Evolutionary conservation across 2,113 vertebrate species (phyloP).

Genomic region (Alouatta palliata): DNA sequence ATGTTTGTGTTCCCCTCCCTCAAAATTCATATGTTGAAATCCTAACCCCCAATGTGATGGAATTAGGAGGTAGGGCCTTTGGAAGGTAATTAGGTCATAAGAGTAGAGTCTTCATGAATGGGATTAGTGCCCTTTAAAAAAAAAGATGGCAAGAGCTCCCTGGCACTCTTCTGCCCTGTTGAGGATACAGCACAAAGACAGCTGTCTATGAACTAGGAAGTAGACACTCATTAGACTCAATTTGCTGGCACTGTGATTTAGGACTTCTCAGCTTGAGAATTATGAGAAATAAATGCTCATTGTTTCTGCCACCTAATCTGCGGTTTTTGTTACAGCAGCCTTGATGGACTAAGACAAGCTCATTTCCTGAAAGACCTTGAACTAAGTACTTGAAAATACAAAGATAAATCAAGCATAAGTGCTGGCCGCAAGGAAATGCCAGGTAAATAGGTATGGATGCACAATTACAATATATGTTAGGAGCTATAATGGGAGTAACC

Average conservation of each 20-base stretch:
- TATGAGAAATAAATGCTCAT: not conserved
- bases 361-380: not conserved
- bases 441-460: not conserved
- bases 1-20: not conserved
- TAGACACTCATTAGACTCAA: not conserved
- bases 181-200: not conserved
- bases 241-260: not conserved
- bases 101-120: not conserved
- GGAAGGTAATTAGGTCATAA: not conserved
- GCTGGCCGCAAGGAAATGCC: not conserved
- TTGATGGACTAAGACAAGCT: not conserved
- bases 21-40: not conserved
- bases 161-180: not conserved
- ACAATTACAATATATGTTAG: not conserved
- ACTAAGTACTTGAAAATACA: not conserved
- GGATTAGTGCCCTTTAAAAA: not conserved
- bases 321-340: not conserved
- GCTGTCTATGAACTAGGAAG: not conserved
- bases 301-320: not conserved
- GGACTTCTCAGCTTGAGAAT: not conserved
- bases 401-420: not conserved
- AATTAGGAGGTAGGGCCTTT: not conserved
- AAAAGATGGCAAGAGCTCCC: not conserved
- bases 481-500: not conserved
- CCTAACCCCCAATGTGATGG: not conserved